Percentiles rank a stretch among this genome's conserved stretches.
Evolutionary conservation across 2,113 vertebrate species (phyloP).

Genomic region (Hiodon alosoides): DNA sequence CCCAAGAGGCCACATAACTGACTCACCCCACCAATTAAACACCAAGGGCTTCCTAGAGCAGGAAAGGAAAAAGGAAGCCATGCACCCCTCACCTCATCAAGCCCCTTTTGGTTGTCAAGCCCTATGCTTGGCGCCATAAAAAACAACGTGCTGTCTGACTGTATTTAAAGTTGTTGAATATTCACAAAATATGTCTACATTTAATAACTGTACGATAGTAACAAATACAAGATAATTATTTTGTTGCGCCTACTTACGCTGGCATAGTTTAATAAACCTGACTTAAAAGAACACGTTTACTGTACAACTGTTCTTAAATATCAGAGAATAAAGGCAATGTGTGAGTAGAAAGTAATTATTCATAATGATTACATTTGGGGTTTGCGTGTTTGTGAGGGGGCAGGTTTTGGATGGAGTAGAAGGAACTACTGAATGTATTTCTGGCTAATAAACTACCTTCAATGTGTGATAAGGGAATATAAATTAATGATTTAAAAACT

Average conservation of each 20-base stretch:
- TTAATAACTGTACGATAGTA: not conserved
- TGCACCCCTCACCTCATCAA: too few relatives aligned
- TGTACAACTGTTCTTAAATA: slow-evolving; percentile 62
- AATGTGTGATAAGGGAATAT: slow-evolving; percentile 61
- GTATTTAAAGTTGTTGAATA: not conserved
- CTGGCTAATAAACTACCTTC: slow-evolving; percentile 61
- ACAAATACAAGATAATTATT: not conserved
- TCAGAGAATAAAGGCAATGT: slow-evolving; percentile 56
- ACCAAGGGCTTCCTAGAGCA: too few relatives aligned
- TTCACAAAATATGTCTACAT: not conserved
- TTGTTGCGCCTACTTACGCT: not conserved
- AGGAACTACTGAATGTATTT: slow-evolving; percentile 54
- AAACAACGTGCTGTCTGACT: not conserved
- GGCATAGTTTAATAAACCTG: slow-evolving; percentile 23
- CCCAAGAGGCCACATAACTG: too few relatives aligned
- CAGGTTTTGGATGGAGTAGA: slow-evolving; percentile 35
- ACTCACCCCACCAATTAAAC: too few relatives aligned
- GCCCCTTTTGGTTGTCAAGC: too few relatives aligned
- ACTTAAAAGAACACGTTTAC: slow-evolving; percentile 56
- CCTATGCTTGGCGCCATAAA: not conserved
- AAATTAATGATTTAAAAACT: slow-evolving; percentile 68
- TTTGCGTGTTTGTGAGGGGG: slow-evolving; percentile 35
- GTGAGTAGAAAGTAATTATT: slow-evolving; percentile 57
- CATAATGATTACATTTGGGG: slow-evolving; percentile 49
- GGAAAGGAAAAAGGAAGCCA: too few relatives aligned